A percentile compares a stretch with the other conserved stretches of the same genome.
Conservation (phyloP, 1,140 invertebrate species). For the Papilio polytes region DNA sequence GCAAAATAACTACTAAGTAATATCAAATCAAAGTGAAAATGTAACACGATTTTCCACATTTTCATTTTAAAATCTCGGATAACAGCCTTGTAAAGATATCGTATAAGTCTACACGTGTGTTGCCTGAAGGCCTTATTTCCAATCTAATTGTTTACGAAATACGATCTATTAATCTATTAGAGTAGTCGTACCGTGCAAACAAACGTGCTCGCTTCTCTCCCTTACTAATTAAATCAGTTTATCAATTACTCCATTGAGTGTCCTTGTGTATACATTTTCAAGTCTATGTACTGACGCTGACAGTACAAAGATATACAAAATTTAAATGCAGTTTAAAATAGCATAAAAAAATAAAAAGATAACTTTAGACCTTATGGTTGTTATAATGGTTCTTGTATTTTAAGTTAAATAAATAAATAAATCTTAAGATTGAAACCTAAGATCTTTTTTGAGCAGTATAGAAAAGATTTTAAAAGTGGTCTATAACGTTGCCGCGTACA, state of each 20-base stretch:
- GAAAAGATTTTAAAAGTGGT: too few species aligned
- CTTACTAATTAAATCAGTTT: slow-evolving; percentile 9
- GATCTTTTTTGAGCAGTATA: too few species aligned
- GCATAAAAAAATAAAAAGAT: too few species aligned
- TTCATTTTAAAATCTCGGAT: too few species aligned
- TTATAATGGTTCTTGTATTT: too few species aligned
- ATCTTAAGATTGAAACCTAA: too few species aligned
- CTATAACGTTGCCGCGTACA: too few species aligned
- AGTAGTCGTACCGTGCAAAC: slow-evolving; percentile 8
- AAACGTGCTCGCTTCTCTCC: slow-evolving; percentile 17
- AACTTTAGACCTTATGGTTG: too few species aligned
- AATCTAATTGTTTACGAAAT: slow-evolving; percentile 26
- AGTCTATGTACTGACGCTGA: not conserved
- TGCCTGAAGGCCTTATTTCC: slow-evolving; percentile 2
- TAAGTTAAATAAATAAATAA: too few species aligned
- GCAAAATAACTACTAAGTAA: not conserved
- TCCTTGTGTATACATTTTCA: not conserved
- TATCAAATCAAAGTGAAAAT: too few species aligned
- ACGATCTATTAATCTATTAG: slow-evolving; percentile 17
- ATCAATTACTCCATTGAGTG: slow-evolving; percentile 9
- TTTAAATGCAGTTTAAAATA: not conserved
- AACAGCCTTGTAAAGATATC: not conserved
- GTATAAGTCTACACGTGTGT: not conserved
- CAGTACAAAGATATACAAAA: not conserved
- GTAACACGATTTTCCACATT: too few species aligned